A percentile compares a stretch with the other conserved stretches of the same genome.
Conservation (phyloP, 2,888 invertebrate genomes). For the Alloscopus bannaensis region DNA sequence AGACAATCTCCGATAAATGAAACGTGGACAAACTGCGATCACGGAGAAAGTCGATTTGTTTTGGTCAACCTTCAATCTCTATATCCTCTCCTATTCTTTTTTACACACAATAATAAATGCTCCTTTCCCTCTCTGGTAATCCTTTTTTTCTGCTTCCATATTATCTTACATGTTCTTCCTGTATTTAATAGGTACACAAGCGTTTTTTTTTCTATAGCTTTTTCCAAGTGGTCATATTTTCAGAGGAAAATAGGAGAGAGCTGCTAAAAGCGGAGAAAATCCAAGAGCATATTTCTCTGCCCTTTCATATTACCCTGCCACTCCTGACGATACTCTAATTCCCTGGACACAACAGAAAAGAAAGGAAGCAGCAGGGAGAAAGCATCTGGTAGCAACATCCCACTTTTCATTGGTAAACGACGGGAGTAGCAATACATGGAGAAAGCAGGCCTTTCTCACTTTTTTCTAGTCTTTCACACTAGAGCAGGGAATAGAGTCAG, state of each 20-base stretch:
- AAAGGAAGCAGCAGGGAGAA: conserved; percentile 24
- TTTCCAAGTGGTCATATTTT: not conserved
- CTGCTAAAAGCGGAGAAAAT: too few relatives aligned
- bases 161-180: too few relatives aligned
- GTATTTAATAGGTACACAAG: not conserved
- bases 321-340: not conserved
- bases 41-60: conserved; percentile 63
- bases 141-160: too few relatives aligned
- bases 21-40: conserved; percentile 62
- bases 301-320: not conserved
- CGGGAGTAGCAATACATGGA: conserved; percentile 11
- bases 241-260: too few relatives aligned
- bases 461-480: not conserved
- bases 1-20: conserved; percentile 35
- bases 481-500: conserved; percentile 4
- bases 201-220: not conserved
- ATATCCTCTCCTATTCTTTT: too few relatives aligned
- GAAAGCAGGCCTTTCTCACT: not conserved
- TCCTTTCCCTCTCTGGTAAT: too few relatives aligned
- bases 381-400: conserved; percentile 55
- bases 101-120: too few relatives aligned
- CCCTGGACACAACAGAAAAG: not conserved
- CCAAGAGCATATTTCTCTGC: too few relatives aligned
- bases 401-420: conserved; percentile 37
- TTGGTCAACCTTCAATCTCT: conserved; percentile 59